Evolutionary conservation across 2,113 vertebrate genomes (phyloP), one percentile per base, ranked within the genome.

Genomic region (Ancistrus triradiatus): DNA sequence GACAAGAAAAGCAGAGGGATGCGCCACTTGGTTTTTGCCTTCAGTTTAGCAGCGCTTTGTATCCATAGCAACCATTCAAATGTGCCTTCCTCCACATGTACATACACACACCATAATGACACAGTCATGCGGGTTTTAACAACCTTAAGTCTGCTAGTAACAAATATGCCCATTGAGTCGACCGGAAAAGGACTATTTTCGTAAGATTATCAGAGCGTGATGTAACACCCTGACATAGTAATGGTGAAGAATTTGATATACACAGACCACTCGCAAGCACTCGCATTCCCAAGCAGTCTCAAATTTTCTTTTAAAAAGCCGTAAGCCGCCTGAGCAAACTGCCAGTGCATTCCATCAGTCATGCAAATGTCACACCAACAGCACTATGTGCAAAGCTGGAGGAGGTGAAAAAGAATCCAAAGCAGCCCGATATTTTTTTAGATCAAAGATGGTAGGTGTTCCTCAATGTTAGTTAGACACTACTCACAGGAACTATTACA

Each of bases 31-130:
- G 60, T 74, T 79, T n/a, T 55, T 71, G 70, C 51, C 61, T 77
- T 72, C 78, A 66, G 70, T 79, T 69, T 71, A 85, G 78, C 78
- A 68, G 74, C 43, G 77, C 79, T 78, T 68, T 31, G 87, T 89
- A 85, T 81, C 87, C 86, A 89, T 90, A 79, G 84, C 77, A 86
- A 88, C 87, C 74, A 82, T 84, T 86, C 74, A 83, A 86, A 83
- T 87, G 84, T 80, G 83, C 75, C 78, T 77, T 72, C 72, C 70
- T 69, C 57, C 61, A 74, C 49, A 27, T 7, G n/a, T n/a, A 25
- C 31, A 38, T 40, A 76, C 69, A 63, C 56, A 66, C 58, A 44
- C 63, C 47, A 48, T 40, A 72, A 44, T 67, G 58, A 50, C 42
- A 63, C 27, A 64, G 40, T 24, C 21, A 57, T 56, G 42, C 58